phyloP scores from a whole-genome alignment of 2,113 vertebrate genomes.

The Scopus umbretta region DNA sequence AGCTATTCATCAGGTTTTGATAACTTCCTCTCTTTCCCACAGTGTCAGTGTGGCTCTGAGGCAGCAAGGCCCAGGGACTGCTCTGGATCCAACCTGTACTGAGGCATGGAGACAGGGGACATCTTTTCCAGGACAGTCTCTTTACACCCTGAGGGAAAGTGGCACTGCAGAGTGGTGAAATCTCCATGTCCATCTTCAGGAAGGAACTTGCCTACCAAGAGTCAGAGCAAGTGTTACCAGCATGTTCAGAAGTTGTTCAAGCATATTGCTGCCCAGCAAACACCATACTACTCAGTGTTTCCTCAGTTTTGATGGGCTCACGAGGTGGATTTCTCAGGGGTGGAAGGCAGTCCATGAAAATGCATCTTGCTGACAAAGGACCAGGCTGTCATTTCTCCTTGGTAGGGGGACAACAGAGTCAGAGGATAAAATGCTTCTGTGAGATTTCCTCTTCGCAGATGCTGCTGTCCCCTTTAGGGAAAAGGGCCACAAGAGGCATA shows the following conservation, averaged over 20 bases:
- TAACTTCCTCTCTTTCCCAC: background rate
- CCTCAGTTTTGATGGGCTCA: background rate
- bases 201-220: background rate
- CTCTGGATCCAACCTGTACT: background rate
- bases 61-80: background rate
- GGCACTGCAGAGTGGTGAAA: background rate
- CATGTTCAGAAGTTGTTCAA: background rate
- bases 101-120: background rate
- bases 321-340: background rate
- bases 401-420: background rate
- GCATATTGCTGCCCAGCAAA: background rate
- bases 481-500: accelerated
- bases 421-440: background rate
- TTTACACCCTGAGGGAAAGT: background rate
- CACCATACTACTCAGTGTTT: accelerated
- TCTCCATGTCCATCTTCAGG: accelerated
- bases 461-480: background rate
- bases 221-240: background rate
- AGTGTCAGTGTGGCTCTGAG: accelerated
- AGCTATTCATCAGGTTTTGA: background rate
- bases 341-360: background rate
- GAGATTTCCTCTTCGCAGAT: background rate
- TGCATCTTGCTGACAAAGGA: background rate
- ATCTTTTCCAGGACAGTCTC: background rate
- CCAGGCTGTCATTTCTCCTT: background rate